Evolutionary conservation across 2,888 invertebrate genomes (phyloP).

Genomic region (Callimorpha dominula): DNA sequence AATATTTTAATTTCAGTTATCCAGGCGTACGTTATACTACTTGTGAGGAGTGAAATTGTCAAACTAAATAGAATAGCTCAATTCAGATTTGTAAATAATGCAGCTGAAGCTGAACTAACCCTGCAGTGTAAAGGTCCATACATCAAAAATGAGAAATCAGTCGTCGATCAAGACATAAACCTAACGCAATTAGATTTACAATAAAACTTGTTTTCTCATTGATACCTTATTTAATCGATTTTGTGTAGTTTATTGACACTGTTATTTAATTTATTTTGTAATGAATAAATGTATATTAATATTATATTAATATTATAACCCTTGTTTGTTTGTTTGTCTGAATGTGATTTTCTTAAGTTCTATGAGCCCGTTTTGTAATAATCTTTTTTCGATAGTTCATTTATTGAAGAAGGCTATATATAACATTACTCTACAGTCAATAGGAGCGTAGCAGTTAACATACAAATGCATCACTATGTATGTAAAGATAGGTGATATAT

Average conservation of each 20-base stretch:
- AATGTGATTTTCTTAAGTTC: no score
- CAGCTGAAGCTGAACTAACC: slow-evolving; percentile 23
- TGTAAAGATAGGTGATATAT: no score
- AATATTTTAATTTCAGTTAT: slow-evolving; percentile 35
- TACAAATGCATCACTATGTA: no score
- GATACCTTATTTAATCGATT: no score
- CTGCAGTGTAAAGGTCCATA: neutral
- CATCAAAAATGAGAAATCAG: neutral
- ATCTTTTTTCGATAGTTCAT: no score
- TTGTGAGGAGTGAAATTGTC: slow-evolving; percentile 40
- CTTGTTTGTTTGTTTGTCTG: no score
- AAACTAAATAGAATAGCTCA: slow-evolving; percentile 27
- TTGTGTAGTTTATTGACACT: neutral
- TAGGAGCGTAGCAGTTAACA: no score
- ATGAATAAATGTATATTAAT: neutral
- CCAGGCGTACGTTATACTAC: slow-evolving; percentile 39
- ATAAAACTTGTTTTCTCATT: no score
- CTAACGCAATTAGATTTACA: no score
- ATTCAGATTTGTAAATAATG: slow-evolving; percentile 29
- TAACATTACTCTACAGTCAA: no score
- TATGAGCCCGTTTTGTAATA: no score
- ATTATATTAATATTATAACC: neutral
- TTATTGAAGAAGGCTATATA: no score
- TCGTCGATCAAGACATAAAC: neutral
- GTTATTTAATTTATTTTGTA: neutral